These are phyloP conservation scores for Parasteatoda tepidariorum DNA, from an alignment of 1,140 invertebrate species.

Conservation along the genomic window DNA sequence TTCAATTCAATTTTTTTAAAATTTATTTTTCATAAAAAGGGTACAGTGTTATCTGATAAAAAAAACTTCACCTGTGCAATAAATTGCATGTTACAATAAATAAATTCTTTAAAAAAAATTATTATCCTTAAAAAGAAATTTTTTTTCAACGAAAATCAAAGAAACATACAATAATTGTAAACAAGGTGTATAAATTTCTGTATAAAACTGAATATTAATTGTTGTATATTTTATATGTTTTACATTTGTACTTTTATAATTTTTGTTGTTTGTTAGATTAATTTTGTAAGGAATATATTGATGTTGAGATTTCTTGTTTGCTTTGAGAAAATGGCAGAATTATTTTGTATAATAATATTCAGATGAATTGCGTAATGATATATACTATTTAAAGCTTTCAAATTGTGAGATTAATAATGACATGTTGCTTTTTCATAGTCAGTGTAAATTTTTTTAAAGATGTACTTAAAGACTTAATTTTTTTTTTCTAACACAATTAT, in stretches of 20 bases:
- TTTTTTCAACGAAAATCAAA: no score
- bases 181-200: not conserved
- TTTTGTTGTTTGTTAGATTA: not conserved
- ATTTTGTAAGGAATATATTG: not conserved
- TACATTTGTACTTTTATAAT: constrained; percentile 20
- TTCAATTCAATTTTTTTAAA: no score
- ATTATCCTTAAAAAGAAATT: no score
- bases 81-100: no score
- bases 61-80: no score
- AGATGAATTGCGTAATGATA: no score
- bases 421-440: not conserved
- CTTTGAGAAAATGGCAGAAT: not conserved
- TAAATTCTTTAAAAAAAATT: no score
- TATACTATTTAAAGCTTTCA: not conserved
- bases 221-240: not conserved
- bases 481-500: not conserved
- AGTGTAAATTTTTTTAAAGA: not conserved
- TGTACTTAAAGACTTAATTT: not conserved
- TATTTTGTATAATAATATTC: no score
- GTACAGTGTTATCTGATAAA: no score
- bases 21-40: no score
- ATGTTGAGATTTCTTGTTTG: not conserved
- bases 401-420: not conserved
- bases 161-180: not conserved
- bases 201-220: not conserved